These are phyloP conservation scores for Centropus bengalensis DNA, from an alignment of 2,113 vertebrate species.

Conservation along the genomic window DNA sequence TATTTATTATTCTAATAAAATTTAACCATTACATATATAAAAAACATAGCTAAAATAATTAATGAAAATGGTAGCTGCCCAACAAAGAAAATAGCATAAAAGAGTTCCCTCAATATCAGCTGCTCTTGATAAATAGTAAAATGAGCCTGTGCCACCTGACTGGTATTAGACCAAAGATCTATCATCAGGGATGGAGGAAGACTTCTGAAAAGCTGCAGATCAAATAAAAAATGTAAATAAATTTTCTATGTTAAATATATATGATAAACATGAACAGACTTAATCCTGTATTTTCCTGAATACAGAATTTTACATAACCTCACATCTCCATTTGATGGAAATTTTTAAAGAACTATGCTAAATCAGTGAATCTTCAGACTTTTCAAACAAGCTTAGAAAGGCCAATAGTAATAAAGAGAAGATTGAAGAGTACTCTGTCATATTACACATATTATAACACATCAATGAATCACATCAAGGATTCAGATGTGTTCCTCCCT, in stretches of 20 bases:
- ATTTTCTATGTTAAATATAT: not conserved
- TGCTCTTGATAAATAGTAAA: not conserved
- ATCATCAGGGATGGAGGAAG: not conserved
- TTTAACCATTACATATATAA: not conserved
- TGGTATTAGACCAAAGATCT: not conserved
- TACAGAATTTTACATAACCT: not conserved
- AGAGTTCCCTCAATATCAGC: not conserved
- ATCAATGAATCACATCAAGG: not conserved
- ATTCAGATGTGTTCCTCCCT: not conserved
- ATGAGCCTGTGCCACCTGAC: fast-evolving
- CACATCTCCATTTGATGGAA: not conserved
- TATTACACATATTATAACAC: not conserved
- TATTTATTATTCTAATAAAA: not conserved
- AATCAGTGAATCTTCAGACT: not conserved
- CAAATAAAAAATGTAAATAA: not conserved
- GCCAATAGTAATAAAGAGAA: not conserved
- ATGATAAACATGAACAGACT: not conserved
- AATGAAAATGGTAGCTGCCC: not conserved
- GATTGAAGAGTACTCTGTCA: fast-evolving
- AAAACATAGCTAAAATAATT: slow-evolving; percentile 24
- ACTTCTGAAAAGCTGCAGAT: not conserved
- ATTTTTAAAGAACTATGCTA: not conserved
- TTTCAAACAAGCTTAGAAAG: not conserved
- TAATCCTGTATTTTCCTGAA: not conserved
- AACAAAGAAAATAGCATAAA: not conserved